Base-by-base conservation (phyloP, 1,140 invertebrate species). In the Marisa cornuarietis region DNA sequence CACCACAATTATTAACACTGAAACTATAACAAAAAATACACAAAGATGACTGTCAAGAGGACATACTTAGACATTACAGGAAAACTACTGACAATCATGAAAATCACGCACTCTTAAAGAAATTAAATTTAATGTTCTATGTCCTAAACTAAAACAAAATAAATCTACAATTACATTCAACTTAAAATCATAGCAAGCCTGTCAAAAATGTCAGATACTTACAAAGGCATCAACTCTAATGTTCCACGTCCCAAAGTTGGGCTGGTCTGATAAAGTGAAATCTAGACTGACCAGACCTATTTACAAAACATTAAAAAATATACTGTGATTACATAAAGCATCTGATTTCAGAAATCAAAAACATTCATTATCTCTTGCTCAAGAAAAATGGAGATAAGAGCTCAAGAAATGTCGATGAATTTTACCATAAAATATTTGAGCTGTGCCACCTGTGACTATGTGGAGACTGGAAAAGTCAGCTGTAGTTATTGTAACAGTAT, bases 201-300 rank as follows among this genome's bases (percentile, higher is more conserved):
- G 31, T 42, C 16, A 18, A 11, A 18, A 58, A 58, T 2, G 16
- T 58, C 54, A 58, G 20, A 72, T 62, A 87, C 90, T 90, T 85
- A 91, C 89, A 86, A 88, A 89, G 24, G 96, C 97, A 81, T 95
- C 94, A 0, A 98, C 95, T 81, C 95, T 93, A 79, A 99, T 96
- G 20, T 93, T 95, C 97, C 97, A 99, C 85, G 96, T 95, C 13
- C 97, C 97, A 89, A 95, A 98, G 52, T 95, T 94, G 0, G 97
- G 96, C 88, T 98, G 96, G 90, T 97, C 95, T 0, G 97, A 96
- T 20, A 99, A 90, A 85, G 94, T 94, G 91, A 98, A 99, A 42
- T 95, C 94, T 79, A 98, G 92, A 81, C 96, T 97, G 10, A 99
- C 96, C 3, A 97, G 95, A 49, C 97, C 96, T 87, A 96, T 18